Evolutionary conservation across 2,113 vertebrate genomes (phyloP), one percentile per base, ranked within the genome.

Genomic region (Percopsis transmontana): DNA sequence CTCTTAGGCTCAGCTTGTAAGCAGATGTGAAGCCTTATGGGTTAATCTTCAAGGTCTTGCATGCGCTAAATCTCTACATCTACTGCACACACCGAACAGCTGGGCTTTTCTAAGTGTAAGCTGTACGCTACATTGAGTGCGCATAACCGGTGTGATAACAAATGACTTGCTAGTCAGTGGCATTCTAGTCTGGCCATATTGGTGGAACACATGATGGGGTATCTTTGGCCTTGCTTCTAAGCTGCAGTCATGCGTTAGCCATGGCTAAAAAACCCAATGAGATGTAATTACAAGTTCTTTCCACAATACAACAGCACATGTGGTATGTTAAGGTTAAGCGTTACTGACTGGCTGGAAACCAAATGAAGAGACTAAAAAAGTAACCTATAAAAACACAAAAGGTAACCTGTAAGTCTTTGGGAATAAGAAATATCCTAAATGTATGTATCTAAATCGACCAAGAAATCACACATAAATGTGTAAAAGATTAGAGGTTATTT

Each of bases 21-120:
- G 81, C 64, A 85, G 73, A 81, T 81, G 74, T 72, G 66, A 75
- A 50, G 70, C 62, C 66, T 84, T 62, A 51, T 0, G 42, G 27
- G 60, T 81, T 79, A 68, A 85, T 82, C 76, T 68, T 74, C 6
- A 54, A 54, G 66, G 66, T 77, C 52, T 65, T 63, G 57, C 20
- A 62, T 67, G 64, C 71, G 76, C 66, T 64, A 72, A 72, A 82
- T 86, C 76, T 76, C 45, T 19, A 10, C 52, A 66, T 76, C 39
- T 41, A 24, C 42, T 23, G 53, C 54, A 51, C 15, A 64, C 20
- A 44, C 38, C 59, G 33, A 45, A 77, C 81, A 83, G 70, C 74
- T 81, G 74, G 70, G 47, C 52, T 40, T n/a, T 13, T 33, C 6
- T 41, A 50, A 58, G 44, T 11, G 51, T 9, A 53, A 21, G 51